Evolutionary conservation across 2,113 vertebrate species (phyloP), one percentile per base, ranked within the genome.

Genomic region (Glareola pratincola): DNA sequence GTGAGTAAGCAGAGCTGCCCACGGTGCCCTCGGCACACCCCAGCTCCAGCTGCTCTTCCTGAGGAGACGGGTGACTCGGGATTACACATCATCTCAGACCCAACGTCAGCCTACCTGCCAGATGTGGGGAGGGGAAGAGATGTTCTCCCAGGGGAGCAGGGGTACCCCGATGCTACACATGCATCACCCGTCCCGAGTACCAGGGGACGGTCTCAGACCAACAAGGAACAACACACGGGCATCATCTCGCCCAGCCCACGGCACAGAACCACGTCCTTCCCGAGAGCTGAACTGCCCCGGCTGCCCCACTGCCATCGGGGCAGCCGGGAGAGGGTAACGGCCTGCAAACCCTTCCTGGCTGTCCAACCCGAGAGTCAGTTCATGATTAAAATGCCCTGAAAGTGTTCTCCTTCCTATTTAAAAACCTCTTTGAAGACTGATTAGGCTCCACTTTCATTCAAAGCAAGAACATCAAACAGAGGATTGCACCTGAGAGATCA

Each of bases 1-100:
- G 22, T 9, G 37, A 21, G 45, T 3, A 45, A 51, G 57, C 34
- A 45, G 59, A 76, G 59, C 57, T 24, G 75, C 75, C 64, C 0
- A 1, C 1, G 0, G 26, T 11, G 30, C 45, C 79, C 63, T 51
- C 1, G 0, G 72, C 45, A 79, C 19, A 89, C 3, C 13, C 22
- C 54, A 37, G 3, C 53, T 73, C 63, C 0, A 1, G 50, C 8
- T 32, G 23, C 50, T 56, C 43, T 47, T 54, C 54, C 29, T 4
- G 1, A 43, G 34, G 12, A 57, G 48, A 45, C 4, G 2, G 1
- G 14, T 2, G 20, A 23, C 12, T 29, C 1, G 0, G 34, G 39
- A 47, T 39, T 27, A 27, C 54, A 56, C 39, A 34, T 23, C 3
- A 1, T n/a, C 29, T 14, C 36, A 30, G 53, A 1, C 18, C 71